Percentiles rank a stretch among this genome's conserved stretches.
Conservation (phyloP, 2,888 invertebrate genomes). For the Electrophaes corylata region DNA sequence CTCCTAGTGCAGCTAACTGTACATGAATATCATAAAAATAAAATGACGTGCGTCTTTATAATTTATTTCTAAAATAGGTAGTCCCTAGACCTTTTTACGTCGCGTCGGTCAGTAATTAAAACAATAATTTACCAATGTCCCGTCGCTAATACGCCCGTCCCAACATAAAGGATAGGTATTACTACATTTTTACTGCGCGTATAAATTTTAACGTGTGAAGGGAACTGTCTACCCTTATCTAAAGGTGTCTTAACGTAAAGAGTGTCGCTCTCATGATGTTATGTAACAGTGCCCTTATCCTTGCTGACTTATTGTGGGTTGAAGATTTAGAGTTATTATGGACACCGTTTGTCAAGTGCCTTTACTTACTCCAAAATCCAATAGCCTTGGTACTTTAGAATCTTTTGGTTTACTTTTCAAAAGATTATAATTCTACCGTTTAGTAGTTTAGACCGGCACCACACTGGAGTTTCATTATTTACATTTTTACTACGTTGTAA, state of each 20-base stretch:
- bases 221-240: slow-evolving; percentile 51
- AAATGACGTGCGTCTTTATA: neutral
- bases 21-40: neutral
- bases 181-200: slow-evolving; percentile 55
- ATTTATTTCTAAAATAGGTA: neutral
- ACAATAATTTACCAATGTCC: slow-evolving; percentile 51
- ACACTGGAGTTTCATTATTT: too few relatives aligned
- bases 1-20: too few relatives aligned
- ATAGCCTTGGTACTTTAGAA: too few relatives aligned
- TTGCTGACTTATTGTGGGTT: slow-evolving; percentile 27
- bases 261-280: slow-evolving; percentile 38
- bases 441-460: too few relatives aligned
- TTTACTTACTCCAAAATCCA: neutral
- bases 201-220: slow-evolving; percentile 56
- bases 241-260: slow-evolving; percentile 47
- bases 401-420: too few relatives aligned
- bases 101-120: slow-evolving; percentile 43
- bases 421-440: too few relatives aligned
- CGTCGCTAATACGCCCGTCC: slow-evolving; percentile 43
- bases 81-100: slow-evolving; percentile 15
- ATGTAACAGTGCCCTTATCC: slow-evolving; percentile 28
- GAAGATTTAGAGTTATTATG: slow-evolving; percentile 20
- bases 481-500: too few relatives aligned
- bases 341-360: neutral
- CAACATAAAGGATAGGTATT: slow-evolving; percentile 40